A percentile compares a stretch with the other conserved stretches of the same genome.
Conservation (phyloP, 2,888 invertebrate genomes). For the Papilio gigon region DNA sequence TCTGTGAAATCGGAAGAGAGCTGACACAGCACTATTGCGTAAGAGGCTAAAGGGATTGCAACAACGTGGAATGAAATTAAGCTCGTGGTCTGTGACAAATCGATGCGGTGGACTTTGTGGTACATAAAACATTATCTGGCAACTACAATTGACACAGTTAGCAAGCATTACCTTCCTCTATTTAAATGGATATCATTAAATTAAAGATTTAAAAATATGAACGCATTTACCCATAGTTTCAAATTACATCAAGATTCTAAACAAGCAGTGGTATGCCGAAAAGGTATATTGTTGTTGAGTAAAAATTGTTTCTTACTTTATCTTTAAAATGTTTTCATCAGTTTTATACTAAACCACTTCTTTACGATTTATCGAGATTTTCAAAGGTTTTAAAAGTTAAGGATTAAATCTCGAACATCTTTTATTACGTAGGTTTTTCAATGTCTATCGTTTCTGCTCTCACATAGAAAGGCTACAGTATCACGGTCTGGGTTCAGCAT, state of each 20-base stretch:
- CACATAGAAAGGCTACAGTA: conserved; percentile 49
- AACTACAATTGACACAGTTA: conserved; percentile 3
- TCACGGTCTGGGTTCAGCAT: conserved; percentile 61
- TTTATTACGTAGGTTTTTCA: conserved; percentile 38
- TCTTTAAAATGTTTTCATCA: not conserved
- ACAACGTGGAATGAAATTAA: conserved; percentile 19
- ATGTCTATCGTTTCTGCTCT: conserved; percentile 33
- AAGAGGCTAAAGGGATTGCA: conserved; percentile 20
- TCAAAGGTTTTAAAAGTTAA: not conserved
- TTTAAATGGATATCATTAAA: not conserved
- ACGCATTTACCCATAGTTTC: too few relatives aligned
- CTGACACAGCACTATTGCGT: conserved; percentile 6
- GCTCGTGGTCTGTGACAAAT: conserved; percentile 18
- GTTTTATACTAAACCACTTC: not conserved
- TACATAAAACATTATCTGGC: conserved; percentile 6
- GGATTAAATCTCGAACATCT: conserved; percentile 33
- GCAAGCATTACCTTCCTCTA: not conserved
- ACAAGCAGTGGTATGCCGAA: too few relatives aligned
- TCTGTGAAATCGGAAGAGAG: conserved; percentile 13
- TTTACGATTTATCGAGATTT: not conserved
- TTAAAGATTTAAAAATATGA: too few relatives aligned
- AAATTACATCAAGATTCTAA: too few relatives aligned
- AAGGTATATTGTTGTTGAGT: too few relatives aligned
- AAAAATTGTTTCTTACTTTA: too few relatives aligned
- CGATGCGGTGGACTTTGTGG: conserved; percentile 14